Evolutionary conservation across 2,797 vertebrate species (phyloP).

Genomic region (Enteromius anoplus): DNA sequence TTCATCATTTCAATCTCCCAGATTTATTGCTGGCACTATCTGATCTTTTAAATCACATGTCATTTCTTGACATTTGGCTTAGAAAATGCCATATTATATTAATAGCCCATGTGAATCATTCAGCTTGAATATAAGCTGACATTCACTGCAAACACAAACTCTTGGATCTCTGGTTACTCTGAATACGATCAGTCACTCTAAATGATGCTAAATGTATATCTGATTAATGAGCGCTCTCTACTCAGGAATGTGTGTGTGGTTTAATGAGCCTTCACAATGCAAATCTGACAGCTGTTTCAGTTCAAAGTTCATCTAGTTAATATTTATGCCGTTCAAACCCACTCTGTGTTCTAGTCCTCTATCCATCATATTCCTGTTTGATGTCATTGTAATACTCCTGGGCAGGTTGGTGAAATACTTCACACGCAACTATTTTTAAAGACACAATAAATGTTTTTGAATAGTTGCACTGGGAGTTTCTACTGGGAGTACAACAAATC

Average conservation of each 20-base stretch:
- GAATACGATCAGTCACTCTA: background rate
- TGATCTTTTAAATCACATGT: conserved; percentile 25
- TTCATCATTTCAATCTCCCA: background rate
- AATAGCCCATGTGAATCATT: background rate
- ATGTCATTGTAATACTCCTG: conserved; percentile 30
- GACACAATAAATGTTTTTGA: background rate
- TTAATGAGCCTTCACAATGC: conserved; percentile 26
- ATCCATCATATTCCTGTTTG: conserved; percentile 32
- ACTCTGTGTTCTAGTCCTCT: conserved; percentile 2
- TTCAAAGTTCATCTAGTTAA: conserved; percentile 67
- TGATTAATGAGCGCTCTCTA: conserved; percentile 22
- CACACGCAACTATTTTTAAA: conserved; percentile 22
- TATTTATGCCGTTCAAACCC: conserved; percentile 28
- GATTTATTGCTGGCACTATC: conserved; percentile 32
- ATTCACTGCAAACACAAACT: background rate
- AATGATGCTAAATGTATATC: conserved; percentile 14
- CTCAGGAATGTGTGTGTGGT: conserved; percentile 4
- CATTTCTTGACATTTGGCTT: conserved; percentile 26
- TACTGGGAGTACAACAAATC: background rate
- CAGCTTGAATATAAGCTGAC: conserved; percentile 2
- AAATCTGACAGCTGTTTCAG: conserved; percentile 65
- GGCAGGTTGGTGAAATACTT: conserved; percentile 15
- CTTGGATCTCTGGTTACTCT: background rate
- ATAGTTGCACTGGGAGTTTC: background rate
- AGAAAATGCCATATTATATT: conserved; percentile 17